Evolutionary conservation across 2,888 invertebrate genomes (phyloP).

Genomic region (Pyrrhosoma nymphula): DNA sequence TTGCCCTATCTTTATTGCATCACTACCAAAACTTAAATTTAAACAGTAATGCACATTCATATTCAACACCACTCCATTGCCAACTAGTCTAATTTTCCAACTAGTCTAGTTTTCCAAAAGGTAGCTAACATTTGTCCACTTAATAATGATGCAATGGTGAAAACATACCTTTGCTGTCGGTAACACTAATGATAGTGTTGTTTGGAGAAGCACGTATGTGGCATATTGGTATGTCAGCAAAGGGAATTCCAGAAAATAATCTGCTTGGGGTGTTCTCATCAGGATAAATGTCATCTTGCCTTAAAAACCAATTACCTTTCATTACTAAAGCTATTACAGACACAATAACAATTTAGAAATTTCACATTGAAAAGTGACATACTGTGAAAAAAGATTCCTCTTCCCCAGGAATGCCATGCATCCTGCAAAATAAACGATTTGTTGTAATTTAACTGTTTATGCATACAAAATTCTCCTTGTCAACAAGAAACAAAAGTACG

Average conservation of each 20-base stretch:
- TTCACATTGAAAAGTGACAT: neutral
- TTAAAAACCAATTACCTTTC: conserved; percentile 77
- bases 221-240: conserved; percentile 89
- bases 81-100: too few species aligned
- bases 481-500: too few species aligned
- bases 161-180: conserved; percentile 84
- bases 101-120: too few species aligned
- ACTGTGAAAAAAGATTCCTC: conserved; percentile 46
- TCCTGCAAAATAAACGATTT: conserved; percentile 33
- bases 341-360: neutral
- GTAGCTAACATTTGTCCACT: too few species aligned
- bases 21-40: too few species aligned
- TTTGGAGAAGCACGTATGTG: conserved; percentile 91
- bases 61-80: too few species aligned
- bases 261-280: conserved; percentile 85
- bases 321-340: conserved; percentile 30
- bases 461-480: too few species aligned
- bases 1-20: too few species aligned
- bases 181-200: conserved; percentile 91
- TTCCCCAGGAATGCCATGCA: conserved; percentile 58
- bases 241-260: conserved; percentile 88
- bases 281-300: conserved; percentile 86
- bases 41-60: too few species aligned
- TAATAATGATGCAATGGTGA: neutral
- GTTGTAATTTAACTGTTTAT: neutral